Conservation (phyloP, 2,113 vertebrate genomes). For the Natator depressus region DNA sequence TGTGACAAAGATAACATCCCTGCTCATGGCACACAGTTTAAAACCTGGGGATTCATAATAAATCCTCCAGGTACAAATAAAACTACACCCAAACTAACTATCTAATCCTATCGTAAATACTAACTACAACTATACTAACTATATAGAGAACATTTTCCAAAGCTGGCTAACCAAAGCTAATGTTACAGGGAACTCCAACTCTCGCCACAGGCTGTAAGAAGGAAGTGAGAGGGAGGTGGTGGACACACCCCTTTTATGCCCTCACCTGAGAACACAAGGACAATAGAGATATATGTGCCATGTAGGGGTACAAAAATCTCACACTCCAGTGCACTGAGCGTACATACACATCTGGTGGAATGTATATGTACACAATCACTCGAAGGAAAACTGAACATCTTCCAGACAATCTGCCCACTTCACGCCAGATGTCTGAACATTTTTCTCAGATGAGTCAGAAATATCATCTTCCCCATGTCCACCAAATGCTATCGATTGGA, state of each 20-base stretch:
- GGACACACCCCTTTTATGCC: neutral
- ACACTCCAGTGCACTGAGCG: neutral
- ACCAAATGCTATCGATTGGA: neutral
- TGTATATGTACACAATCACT: neutral
- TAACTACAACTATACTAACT: too few relatives aligned
- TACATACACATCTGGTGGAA: neutral
- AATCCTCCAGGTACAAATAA: too few relatives aligned
- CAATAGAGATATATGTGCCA: neutral
- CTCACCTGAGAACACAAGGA: neutral
- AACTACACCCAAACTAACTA: too few relatives aligned
- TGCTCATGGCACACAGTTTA: too few relatives aligned
- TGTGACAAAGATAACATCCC: too few relatives aligned
- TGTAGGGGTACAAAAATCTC: neutral
- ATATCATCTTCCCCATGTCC: neutral
- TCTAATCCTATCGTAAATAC: too few relatives aligned
- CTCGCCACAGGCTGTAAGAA: neutral
- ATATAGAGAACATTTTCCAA: too few relatives aligned
- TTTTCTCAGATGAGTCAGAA: neutral
- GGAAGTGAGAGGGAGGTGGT: neutral
- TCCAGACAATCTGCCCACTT: neutral
- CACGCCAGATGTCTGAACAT: neutral
- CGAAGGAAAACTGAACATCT: neutral
- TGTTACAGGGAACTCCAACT: neutral
- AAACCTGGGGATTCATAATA: too few relatives aligned
- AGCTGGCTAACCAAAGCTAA: neutral